Base-by-base conservation (phyloP, 2,113 vertebrate species). In the Amazona vittata region DNA sequence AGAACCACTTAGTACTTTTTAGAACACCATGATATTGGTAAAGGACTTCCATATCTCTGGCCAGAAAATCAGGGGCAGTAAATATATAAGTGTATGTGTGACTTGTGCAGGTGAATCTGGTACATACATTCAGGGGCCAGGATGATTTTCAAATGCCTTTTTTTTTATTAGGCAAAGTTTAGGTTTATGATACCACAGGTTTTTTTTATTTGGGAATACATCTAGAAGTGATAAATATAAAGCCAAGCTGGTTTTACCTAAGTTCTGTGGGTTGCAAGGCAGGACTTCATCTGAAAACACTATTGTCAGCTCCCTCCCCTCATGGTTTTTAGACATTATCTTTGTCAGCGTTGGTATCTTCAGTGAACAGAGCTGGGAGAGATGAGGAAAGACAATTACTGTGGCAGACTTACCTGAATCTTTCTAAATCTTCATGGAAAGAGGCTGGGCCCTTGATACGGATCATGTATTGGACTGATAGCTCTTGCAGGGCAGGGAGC, bases 401-500 rank as follows among this genome's bases (percentile, higher is more conserved):
- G 12, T 37, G 49, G 44, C 37, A 91, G 44, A 33, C 52, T 73
- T 65, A 9, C 3, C 35, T 67, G 12, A 79, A 49, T 46, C 12
- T 83, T 80, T 83, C 29, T 69, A n/a, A 44, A 1, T 53, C 52
- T 76, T 80, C 12, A n/a, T 77, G 52, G 78, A 74, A 53, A 67
- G 64, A 73, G 29, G 37, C 25, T 17, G 11, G 20, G 29, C 67
- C 37, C 46, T 70, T 53, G n/a, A 17, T 1, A 1, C 53, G 37
- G 29, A 8, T 67, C 0, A 0, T 4, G 19, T 67, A 5, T 63
- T 86, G 87, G 19, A n/a, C 20, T 76, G 57, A 35, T 83, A 65
- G 65, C 47, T 86, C 28, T 90, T 80, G 46, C 50, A 77, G 47
- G 50, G 59, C 75, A 77, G 37, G 63, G 59, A 77, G 90, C 67